phyloP scores from a whole-genome alignment of 2,113 vertebrate species.

The Shinisaurus crocodilurus region DNA sequence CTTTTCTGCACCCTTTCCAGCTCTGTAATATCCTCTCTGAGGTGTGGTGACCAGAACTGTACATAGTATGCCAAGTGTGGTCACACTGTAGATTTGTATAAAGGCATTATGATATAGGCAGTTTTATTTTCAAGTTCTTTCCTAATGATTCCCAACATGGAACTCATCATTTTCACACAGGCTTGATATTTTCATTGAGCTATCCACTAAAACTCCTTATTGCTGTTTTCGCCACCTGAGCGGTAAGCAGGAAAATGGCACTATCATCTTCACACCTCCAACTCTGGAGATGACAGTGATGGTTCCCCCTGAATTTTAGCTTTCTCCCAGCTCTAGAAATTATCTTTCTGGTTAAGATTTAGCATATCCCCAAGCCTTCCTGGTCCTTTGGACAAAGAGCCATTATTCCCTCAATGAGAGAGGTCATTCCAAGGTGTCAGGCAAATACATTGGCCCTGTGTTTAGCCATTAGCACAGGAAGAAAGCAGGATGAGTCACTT shows the following conservation, averaged over 20 bases:
- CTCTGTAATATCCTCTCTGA: too few species aligned
- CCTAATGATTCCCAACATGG: too few species aligned
- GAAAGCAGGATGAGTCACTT: background rate
- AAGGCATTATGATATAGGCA: too few species aligned
- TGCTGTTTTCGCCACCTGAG: background rate
- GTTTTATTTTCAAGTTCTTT: too few species aligned
- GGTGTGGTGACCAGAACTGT: too few species aligned
- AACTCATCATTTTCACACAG: too few species aligned
- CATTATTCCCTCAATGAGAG: slow-evolving; percentile 29
- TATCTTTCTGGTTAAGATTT: background rate
- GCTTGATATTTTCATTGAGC: too few species aligned
- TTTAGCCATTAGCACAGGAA: slow-evolving; percentile 16
- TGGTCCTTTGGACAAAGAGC: background rate
- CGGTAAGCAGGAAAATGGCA: background rate
- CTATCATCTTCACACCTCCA: background rate
- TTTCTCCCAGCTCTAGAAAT: background rate
- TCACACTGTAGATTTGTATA: too few species aligned
- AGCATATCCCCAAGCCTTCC: slow-evolving; percentile 24
- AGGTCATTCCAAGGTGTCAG: accelerated
- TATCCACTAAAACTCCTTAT: background rate
- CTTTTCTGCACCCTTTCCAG: too few species aligned
- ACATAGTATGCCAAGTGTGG: too few species aligned
- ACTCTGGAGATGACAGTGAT: background rate
- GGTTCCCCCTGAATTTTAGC: background rate
- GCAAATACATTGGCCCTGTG: slow-evolving; percentile 23